These are phyloP conservation scores for Eupithecia tripunctaria DNA, from an alignment of 2,888 invertebrate genomes.

Conservation along the genomic window DNA sequence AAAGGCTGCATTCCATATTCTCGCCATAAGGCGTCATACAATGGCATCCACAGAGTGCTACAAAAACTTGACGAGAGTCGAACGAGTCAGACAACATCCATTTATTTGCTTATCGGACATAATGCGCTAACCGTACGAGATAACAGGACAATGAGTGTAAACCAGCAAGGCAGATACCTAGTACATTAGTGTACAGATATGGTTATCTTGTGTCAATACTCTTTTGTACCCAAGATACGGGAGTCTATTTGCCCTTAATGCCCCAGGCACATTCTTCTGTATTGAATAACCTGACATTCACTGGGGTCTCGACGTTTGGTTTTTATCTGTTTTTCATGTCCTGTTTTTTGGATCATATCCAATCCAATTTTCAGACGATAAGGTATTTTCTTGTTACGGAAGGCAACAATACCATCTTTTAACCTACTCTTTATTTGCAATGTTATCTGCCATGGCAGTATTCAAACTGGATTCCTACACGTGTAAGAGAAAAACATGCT, in stretches of 20 bases:
- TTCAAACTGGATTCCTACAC: slow-evolving; percentile 13
- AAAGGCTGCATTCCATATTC: slow-evolving; percentile 23
- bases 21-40: slow-evolving; percentile 35
- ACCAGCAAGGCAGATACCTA: slow-evolving; percentile 69
- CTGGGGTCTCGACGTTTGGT: slow-evolving; percentile 4
- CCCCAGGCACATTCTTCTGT: slow-evolving; percentile 73
- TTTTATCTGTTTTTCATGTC: not conserved
- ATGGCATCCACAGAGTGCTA: slow-evolving; percentile 45
- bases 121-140: slow-evolving; percentile 77
- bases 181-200: slow-evolving; percentile 77
- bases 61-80: slow-evolving; percentile 44
- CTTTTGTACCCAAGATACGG: slow-evolving; percentile 82
- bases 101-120: slow-evolving; percentile 81
- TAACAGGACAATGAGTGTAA: slow-evolving; percentile 81
- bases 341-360: not conserved
- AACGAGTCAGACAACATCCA: slow-evolving; percentile 55
- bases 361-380: slow-evolving; percentile 14
- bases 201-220: slow-evolving; percentile 83
- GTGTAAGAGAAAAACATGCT: slow-evolving; percentile 20
- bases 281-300: slow-evolving; percentile 64
- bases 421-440: slow-evolving; percentile 32
- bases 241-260: slow-evolving; percentile 81
- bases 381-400: not conserved
- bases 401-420: not conserved
- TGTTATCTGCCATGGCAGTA: slow-evolving; percentile 12